Conservation (phyloP, 2,113 vertebrate species). For the Laticauda colubrina region DNA sequence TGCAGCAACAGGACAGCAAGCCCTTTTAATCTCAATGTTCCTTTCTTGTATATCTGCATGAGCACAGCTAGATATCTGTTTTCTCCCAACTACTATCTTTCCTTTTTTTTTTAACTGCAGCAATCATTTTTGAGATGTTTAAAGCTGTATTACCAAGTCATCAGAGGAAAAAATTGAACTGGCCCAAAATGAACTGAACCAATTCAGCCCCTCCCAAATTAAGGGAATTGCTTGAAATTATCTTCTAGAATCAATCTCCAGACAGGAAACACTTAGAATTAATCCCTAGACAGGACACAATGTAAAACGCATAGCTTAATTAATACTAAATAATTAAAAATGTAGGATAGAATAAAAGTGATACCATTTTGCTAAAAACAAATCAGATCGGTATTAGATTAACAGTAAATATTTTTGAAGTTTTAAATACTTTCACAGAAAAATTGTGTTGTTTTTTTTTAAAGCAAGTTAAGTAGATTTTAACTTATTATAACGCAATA, state of each 20-base stretch:
- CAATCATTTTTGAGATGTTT: not conserved
- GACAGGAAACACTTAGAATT: not conserved
- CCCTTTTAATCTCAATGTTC: not conserved
- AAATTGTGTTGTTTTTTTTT: not conserved
- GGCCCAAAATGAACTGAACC: not conserved
- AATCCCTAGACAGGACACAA: not conserved
- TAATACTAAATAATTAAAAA: not conserved
- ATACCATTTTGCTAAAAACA: not conserved
- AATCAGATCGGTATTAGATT: not conserved
- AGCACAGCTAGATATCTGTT: not conserved
- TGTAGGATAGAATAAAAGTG: not conserved
- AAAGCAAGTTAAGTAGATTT: too few relatives aligned
- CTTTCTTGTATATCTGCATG: not conserved
- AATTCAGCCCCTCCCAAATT: not conserved
- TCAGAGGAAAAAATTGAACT: not conserved
- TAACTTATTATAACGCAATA: not conserved
- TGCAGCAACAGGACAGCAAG: not conserved
- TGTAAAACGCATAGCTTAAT: not conserved
- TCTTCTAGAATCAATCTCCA: not conserved
- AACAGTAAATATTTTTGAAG: not conserved
- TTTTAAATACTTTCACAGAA: not conserved
- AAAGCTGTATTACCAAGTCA: not conserved
- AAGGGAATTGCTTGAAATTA: not conserved
- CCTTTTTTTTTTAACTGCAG: not conserved
- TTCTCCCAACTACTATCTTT: not conserved